Evolutionary conservation across 2,797 vertebrate genomes (phyloP), one percentile per base, ranked within the genome.

Genomic region (Enteromius afrohamiltoni): DNA sequence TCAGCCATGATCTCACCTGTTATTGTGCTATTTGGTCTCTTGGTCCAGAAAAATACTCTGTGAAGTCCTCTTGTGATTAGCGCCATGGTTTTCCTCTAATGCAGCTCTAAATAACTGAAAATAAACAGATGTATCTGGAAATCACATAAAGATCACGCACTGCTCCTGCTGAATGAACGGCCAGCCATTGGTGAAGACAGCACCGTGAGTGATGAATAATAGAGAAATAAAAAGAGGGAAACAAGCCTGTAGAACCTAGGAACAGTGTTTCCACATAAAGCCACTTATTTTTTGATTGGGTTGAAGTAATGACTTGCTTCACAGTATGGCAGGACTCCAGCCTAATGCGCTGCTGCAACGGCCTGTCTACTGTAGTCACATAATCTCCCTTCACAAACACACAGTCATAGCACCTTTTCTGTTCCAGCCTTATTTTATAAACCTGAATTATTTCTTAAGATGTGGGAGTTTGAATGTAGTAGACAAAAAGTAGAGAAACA

Each of bases 261-360:
- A 64, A 42, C 8, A 21, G 26, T 70, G 37, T 51, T 82, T 58
- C 29, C 9, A 64, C 23, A 82, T 69, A 74, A 49, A 49, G 5
- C 26, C 34, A 34, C 13, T 49, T 77, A 47, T 65, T 19, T 9
- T 2, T 51, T 51, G 16, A 60, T 40, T 62, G 64, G 37, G 26
- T 42, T 51, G 3, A 64, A 83, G 40, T 29, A 74, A 81, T 82
- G 26, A 65, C 67, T 76, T 51, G 37, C 70, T 77, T 70, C 60
- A 64, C 17, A 64, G 13, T 34, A 77, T 85, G 84, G 55, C 76
- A 76, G 26, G 13, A 69, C 9, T 83, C 69, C 81, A 85, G 83
- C 16, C 77, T 85, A 83, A 85, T 86, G 47, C 80, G 6, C 34
- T 26, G 47, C 49, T 71, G 58, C 65, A 79, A 74, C 26, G 76